Percentiles rank a stretch among this genome's conserved stretches.
Conservation (phyloP, 1,140 invertebrate species). For the Meloidogyne floridensis region DNA sequence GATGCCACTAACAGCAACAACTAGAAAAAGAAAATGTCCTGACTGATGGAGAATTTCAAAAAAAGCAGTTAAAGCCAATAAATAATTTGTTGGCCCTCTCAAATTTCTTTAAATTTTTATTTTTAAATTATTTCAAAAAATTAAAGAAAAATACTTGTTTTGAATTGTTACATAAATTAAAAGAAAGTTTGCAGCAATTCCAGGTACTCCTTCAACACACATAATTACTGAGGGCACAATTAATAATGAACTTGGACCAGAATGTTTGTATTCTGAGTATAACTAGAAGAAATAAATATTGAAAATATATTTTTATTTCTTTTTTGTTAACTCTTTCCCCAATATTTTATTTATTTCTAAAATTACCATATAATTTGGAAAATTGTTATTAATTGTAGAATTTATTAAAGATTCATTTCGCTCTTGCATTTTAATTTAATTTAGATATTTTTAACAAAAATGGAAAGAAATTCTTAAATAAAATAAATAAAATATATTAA, state of each 20-base stretch:
- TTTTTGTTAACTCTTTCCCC: no score
- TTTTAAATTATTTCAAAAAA: neutral
- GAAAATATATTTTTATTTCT: no score
- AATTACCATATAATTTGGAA: no score
- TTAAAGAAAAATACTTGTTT: neutral
- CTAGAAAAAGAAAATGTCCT: slow-evolving; percentile 10
- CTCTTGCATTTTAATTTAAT: neutral
- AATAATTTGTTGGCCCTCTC: slow-evolving; percentile 15
- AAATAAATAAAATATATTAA: neutral
- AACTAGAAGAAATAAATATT: neutral
- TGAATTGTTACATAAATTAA: slow-evolving; percentile 20
- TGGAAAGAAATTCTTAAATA: neutral
- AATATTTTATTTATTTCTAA: no score
- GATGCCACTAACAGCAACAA: slow-evolving; percentile 15
- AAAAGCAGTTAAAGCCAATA: slow-evolving; percentile 20
- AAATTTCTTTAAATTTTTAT: slow-evolving; percentile 16
- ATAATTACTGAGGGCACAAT: neutral
- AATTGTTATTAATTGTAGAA: no score
- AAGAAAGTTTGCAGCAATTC: slow-evolving; percentile 8
- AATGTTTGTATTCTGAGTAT: neutral
- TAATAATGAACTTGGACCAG: neutral
- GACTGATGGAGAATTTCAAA: slow-evolving; percentile 29
- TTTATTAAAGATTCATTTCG: no score
- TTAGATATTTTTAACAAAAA: neutral
- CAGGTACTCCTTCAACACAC: neutral